Evolutionary conservation across 2,113 vertebrate genomes (phyloP), one percentile per base, ranked within the genome.

Genomic region (Cinclus mexicanus): DNA sequence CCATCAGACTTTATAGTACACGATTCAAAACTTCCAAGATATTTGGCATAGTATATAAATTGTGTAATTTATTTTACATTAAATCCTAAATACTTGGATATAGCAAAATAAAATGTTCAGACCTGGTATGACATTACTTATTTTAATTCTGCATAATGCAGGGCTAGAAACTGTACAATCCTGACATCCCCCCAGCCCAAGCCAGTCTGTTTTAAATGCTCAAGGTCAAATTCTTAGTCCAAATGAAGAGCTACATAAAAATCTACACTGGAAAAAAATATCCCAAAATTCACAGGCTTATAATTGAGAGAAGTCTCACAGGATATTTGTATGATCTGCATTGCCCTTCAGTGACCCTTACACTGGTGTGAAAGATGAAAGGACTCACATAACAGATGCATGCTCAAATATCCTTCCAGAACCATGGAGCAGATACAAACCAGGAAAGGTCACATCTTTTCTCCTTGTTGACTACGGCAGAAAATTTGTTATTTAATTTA

Each of bases 21-120:
- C 2, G 1, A 97, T 97, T 97, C 96, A 97, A 97, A 97, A 87
- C 93, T 96, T 97, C 77, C 68, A 96, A 95, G 96, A 90, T 90
- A 94, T 88, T 97, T 98, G 96, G 86, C 92, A 90, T 64, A 91
- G 67, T 89, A 53, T 85, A 89, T 91, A 94, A 87, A 95, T 87
- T 90, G 74, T 81, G 68, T 93, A 77, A 95, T 97, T 97, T 95
- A 96, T 97, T 97, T 97, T 90, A 33, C 89, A 83, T 96, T 97
- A 93, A 95, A 93, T 93, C 55, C 92, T 83, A 96, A 95, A 95
- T 97, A 95, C 71, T 95, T 97, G 86, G 79, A 82, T 95, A 6
- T 44, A 75, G 63, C 44, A 85, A 94, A 92, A 89, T 90, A 41
- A 12, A 65, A 52, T 59, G 77, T 94, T 96, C 92, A 82, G 79